phyloP scores from a whole-genome alignment of 37 sponge, comb jelly and placozoan species.

The Tethya wilhelma region DNA sequence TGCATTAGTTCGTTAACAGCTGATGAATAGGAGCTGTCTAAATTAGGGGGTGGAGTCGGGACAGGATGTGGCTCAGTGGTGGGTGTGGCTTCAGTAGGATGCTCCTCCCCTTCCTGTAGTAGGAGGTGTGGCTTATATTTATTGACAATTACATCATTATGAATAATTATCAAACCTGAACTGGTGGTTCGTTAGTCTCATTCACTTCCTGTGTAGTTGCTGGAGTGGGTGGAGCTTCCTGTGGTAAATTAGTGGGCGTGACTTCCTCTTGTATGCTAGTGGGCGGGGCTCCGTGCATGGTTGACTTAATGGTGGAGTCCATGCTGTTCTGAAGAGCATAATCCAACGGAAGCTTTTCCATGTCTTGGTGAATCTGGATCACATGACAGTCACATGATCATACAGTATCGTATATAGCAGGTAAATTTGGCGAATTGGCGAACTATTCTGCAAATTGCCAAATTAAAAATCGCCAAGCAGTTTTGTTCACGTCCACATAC shows the following conservation, averaged over 20 bases:
- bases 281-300: neutral
- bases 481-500: too few relatives aligned
- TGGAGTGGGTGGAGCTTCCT: too few relatives aligned
- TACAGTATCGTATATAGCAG: neutral
- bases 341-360: slow-evolving; percentile 23
- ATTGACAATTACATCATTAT: too few relatives aligned
- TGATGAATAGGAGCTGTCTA: slow-evolving; percentile 10
- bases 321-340: neutral
- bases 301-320: too few relatives aligned
- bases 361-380: slow-evolving; percentile 29
- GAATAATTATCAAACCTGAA: too few relatives aligned
- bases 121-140: neutral
- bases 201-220: too few relatives aligned
- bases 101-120: neutral
- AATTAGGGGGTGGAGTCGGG: neutral
- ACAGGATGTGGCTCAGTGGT: neutral
- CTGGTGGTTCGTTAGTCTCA: too few relatives aligned
- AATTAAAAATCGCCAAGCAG: too few relatives aligned
- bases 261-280: too few relatives aligned
- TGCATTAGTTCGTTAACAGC: slow-evolving; percentile 8
- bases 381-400: neutral
- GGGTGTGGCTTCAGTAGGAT: slow-evolving; percentile 3
- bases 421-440: neutral
- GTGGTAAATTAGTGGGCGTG: neutral
- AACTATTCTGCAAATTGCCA: too few relatives aligned